A percentile compares a stretch with the other conserved stretches of the same genome.
These are phyloP conservation scores for Melanchra persicariae DNA, from an alignment of 2,888 invertebrate genomes.

Conservation along the genomic window DNA sequence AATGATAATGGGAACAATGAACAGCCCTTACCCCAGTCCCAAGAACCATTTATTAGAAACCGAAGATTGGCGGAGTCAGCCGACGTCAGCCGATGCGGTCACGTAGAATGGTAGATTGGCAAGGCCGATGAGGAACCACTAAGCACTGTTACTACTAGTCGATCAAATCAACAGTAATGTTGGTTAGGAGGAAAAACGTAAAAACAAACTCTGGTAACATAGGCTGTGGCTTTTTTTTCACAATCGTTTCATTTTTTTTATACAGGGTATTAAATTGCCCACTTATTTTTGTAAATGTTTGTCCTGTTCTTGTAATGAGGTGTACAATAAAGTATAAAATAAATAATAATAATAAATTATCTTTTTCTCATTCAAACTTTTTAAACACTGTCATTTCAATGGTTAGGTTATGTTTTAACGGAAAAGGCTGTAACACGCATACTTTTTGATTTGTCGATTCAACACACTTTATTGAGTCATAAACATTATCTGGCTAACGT, in stretches of 20 bases:
- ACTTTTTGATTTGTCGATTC: not conserved
- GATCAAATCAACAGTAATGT: slow-evolving; percentile 58
- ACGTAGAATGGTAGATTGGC: slow-evolving; percentile 58
- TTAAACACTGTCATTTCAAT: no score
- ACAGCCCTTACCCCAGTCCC: slow-evolving; percentile 4
- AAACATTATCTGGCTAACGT: not conserved
- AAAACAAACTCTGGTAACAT: slow-evolving; percentile 23
- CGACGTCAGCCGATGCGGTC: slow-evolving; percentile 56
- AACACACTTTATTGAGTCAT: not conserved
- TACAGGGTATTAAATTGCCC: not conserved
- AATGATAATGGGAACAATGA: slow-evolving; percentile 19
- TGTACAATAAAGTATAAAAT: no score
- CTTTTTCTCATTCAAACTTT: not conserved
- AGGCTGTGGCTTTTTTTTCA: not conserved
- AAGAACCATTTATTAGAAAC: slow-evolving; percentile 33
- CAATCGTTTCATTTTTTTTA: not conserved
- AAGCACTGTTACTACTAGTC: slow-evolving; percentile 26
- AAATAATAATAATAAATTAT: no score
- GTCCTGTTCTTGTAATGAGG: no score
- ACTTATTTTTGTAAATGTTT: no score
- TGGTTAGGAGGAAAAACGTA: slow-evolving; percentile 21
- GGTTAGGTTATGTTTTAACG: not conserved
- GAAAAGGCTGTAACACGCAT: no score
- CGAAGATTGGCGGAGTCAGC: slow-evolving; percentile 47
- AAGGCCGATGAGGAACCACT: slow-evolving; percentile 42